phyloP scores from a whole-genome alignment of 2,888 invertebrate species.

The Patella ulyssiponensis region DNA sequence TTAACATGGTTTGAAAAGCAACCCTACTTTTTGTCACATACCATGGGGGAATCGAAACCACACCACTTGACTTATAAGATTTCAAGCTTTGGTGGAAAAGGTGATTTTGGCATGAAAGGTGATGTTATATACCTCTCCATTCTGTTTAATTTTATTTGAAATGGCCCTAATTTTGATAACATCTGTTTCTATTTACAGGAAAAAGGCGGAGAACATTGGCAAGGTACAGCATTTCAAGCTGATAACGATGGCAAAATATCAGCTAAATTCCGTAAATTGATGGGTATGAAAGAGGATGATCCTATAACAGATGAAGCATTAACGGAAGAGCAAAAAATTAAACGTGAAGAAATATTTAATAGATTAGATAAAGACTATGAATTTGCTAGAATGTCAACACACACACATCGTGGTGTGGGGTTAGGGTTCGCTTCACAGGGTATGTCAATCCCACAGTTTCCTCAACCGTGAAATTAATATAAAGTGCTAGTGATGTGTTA shows the following conservation, averaged over 20 bases:
- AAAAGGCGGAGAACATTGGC: conserved; percentile 62
- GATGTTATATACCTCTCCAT: too few relatives aligned
- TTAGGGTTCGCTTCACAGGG: conserved; percentile 72
- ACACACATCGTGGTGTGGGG: conserved; percentile 86
- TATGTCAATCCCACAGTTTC: conserved; percentile 5
- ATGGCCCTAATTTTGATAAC: too few relatives aligned
- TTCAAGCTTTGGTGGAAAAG: too few relatives aligned
- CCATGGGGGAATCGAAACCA: too few relatives aligned
- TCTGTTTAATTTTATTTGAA: too few relatives aligned
- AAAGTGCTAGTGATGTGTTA: background rate
- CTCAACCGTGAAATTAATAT: conserved; percentile 40
- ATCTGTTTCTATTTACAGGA: conserved; percentile 41
- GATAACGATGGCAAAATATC: conserved; percentile 93
- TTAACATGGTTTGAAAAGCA: too few relatives aligned
- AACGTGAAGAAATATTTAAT: conserved; percentile 84
- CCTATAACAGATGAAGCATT: conserved; percentile 50
- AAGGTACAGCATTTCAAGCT: conserved; percentile 80
- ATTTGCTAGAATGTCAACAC: conserved; percentile 93
- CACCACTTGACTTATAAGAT: too few relatives aligned
- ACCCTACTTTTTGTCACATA: too few relatives aligned
- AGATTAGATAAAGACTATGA: conserved; percentile 97
- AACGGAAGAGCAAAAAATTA: conserved; percentile 60
- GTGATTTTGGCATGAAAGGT: too few relatives aligned
- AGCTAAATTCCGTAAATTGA: conserved; percentile 94
- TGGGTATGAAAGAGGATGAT: conserved; percentile 87